Percentiles rank a stretch among this genome's conserved stretches.
Evolutionary conservation across 2,113 vertebrate species (phyloP).

Genomic region (Indicator maculatus): DNA sequence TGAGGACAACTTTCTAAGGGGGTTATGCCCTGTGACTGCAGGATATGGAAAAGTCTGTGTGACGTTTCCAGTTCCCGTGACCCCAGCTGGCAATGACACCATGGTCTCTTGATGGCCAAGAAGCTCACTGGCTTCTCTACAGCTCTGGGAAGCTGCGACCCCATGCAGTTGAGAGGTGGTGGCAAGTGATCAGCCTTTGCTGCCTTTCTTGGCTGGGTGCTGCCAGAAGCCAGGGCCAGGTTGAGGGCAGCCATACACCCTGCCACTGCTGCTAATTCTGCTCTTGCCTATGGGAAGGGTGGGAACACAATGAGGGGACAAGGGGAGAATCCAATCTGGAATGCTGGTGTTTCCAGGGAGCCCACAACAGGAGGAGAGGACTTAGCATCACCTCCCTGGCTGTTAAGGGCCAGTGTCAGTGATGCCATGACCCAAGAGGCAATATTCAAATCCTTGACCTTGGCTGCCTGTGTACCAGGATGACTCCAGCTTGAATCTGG

Average conservation of each 20-base stretch:
- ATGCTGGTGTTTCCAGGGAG: not conserved
- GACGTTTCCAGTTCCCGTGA: not conserved
- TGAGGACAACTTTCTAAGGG: not conserved
- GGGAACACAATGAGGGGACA: rapidly evolving
- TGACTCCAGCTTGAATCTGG: not conserved
- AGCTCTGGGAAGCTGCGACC: not conserved
- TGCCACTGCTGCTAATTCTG: not conserved
- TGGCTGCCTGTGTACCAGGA: not conserved
- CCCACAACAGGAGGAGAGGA: not conserved
- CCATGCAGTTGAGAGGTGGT: not conserved
- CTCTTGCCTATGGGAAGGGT: not conserved
- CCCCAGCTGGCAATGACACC: not conserved
- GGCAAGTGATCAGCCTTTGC: not conserved
- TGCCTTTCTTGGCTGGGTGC: not conserved
- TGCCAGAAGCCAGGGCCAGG: not conserved
- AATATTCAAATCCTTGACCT: not conserved
- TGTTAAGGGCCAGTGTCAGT: not conserved
- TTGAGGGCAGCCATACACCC: not conserved
- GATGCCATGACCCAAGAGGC: rapidly evolving
- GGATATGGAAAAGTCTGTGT: not conserved
- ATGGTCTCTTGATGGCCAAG: not conserved
- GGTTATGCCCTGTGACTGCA: not conserved
- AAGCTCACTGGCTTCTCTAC: not conserved
- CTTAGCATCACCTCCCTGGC: not conserved
- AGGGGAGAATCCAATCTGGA: not conserved